These are phyloP conservation scores for Crotalus viridis DNA, from an alignment of 2,113 vertebrate species.

Conservation along the genomic window DNA sequence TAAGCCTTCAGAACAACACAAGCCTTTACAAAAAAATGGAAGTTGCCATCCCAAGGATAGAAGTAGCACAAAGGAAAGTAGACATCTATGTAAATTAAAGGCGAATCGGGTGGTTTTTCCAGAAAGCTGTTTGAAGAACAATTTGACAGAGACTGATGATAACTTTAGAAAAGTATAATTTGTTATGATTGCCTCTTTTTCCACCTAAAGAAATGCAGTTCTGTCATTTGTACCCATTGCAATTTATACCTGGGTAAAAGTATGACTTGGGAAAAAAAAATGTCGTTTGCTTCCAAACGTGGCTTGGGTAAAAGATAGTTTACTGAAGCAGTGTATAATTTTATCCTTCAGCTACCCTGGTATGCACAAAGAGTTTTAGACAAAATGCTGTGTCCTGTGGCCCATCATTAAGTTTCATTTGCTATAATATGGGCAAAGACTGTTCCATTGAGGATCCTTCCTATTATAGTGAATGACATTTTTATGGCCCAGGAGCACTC, in stretches of 20 bases:
- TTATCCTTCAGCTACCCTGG: constrained; percentile 58
- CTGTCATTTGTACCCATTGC: constrained; percentile 63
- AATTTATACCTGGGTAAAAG: constrained; percentile 69
- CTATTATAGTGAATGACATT: constrained; percentile 20
- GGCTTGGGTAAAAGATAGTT: constrained; percentile 61
- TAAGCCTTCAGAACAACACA: constrained; percentile 67
- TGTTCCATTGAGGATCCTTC: constrained; percentile 43
- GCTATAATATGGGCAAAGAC: constrained; percentile 49
- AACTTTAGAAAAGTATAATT: constrained; percentile 77
- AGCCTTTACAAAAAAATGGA: constrained; percentile 69
- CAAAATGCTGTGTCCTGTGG: constrained; percentile 53
- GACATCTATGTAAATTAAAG: neutral
- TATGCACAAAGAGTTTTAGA: constrained; percentile 43
- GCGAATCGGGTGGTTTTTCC: constrained; percentile 59
- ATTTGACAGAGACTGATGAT: constrained; percentile 79
- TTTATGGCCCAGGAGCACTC: constrained; percentile 12
- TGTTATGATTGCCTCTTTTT: constrained; percentile 71
- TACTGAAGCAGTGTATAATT: constrained; percentile 65
- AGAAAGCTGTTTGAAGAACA: constrained; percentile 74
- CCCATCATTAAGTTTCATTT: constrained; percentile 52
- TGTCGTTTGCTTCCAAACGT: constrained; percentile 51
- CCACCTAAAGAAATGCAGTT: constrained; percentile 57
- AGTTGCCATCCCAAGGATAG: constrained; percentile 66
- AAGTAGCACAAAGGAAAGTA: constrained; percentile 63
- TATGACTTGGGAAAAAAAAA: constrained; percentile 49